Conservation (phyloP, 2,797 vertebrate species). For the Cossypha caffra region DNA sequence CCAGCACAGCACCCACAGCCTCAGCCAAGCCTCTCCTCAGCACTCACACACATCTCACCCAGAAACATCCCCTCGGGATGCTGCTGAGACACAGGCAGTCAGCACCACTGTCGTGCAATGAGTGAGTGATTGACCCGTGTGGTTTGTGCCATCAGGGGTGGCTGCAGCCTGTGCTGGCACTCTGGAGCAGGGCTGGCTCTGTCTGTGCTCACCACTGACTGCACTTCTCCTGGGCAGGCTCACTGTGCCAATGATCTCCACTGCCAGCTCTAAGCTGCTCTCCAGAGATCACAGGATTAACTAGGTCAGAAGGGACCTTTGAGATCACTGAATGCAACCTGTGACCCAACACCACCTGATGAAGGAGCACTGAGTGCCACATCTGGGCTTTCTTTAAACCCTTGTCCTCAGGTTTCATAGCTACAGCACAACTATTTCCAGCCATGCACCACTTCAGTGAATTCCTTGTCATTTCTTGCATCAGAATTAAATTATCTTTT, state of each 20-base stretch:
- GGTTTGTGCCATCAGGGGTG: too few relatives aligned
- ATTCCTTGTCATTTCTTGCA: background rate
- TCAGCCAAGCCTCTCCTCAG: too few relatives aligned
- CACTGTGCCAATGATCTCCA: background rate
- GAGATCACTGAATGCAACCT: background rate
- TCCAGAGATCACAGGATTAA: background rate
- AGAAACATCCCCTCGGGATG: background rate
- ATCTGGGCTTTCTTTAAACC: background rate
- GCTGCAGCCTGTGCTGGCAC: too few relatives aligned
- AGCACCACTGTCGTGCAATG: too few relatives aligned
- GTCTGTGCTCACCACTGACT: too few relatives aligned
- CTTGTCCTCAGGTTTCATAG: background rate
- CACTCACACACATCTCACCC: too few relatives aligned
- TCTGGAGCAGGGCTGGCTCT: background rate
- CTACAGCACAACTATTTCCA: background rate
- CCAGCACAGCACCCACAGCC: background rate
- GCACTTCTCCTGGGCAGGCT: too few relatives aligned
- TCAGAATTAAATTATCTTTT: background rate
- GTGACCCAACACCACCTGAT: background rate
- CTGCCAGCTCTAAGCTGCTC: background rate
- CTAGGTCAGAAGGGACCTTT: background rate
- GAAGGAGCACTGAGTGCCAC: too few relatives aligned
- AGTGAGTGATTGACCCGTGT: too few relatives aligned
- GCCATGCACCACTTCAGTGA: background rate
- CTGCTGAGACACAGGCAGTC: background rate